Base-by-base conservation (phyloP, 37 sponge, comb jelly and placozoan species). In the Halisarca cf. caerulea region DNA sequence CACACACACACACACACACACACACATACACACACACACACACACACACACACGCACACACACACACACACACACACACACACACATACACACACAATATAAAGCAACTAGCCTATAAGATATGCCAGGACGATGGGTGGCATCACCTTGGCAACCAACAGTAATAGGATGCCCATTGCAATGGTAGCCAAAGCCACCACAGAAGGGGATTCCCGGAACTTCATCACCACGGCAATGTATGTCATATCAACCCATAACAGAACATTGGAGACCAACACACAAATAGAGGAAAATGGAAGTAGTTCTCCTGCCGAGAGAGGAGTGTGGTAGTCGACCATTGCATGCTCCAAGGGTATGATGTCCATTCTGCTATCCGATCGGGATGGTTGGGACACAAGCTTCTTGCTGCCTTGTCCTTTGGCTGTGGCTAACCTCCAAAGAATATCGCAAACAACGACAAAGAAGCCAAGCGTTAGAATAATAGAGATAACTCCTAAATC, bases 11-110 rank as follows among this genome's bases (percentile, higher is more conserved):
- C 55, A 36, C 2, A 6, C 66, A 75, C 84, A 51, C 85, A 80
- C 89, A 80, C 89, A 84, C 82, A 79, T 59, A 62, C 85, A 80
- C 86, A 83, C 87, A 59, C 83, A 60, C 78, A 69, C 83, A 90
- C 66, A 85, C 79, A 85, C 82, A 81, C 86, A 53, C 81, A 55
- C 59, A 51, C 81, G 77, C 80, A 34, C 89, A 77, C 79, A 77
- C 71, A 84, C 77, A 81, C 40, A 69, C 85, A 78, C 84, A 66
- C 73, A 58, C 81, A 55, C 59, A 51, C 81, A 78, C 80, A 34
- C 89, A 77, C 79, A 77, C 71, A 84, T 61, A 81, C 40, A 69
- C 85, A 69, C 53, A 72, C 83, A 53, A 51, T 57, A 4, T 83
- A 62, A 55, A 60, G 71, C 69, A 72, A 7, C 89, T 71, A 55